Evolutionary conservation across 1,140 invertebrate species (phyloP), one percentile per base, ranked within the genome.

Genomic region (Cecropterus lyciades): DNA sequence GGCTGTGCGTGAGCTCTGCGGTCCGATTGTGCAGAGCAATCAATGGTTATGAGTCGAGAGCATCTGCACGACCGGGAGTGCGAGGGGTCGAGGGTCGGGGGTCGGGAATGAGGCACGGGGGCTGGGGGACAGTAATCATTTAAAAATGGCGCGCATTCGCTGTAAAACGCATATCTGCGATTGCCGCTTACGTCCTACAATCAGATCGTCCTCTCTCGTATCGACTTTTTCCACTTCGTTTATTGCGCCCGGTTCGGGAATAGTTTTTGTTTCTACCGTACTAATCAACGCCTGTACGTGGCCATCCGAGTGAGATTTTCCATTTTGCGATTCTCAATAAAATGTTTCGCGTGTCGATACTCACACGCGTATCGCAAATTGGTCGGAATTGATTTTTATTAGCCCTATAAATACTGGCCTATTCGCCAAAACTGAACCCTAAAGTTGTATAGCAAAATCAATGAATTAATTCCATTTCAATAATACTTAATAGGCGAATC

Each of bases 221-320:
- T 89, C 88, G 87, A 89, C 85, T 88, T 89, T 91, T 91, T 91
- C 84, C 87, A 83, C 85, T 86, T 88, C 83, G 85, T 85, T 91
- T 87, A 84, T 84, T 87, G 78, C 89, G 69, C 77, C 70, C 79
- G 75, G 80, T 89, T 86, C 80, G 84, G 85, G 84, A 89, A 89
- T 91, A 91, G 89, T 91, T 91, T 91, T 89, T 89, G 81, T 88
- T 86, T 87, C 80, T 79, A 70, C 75, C 85, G 81, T 80, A 86
- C 85, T 91, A 91, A 91, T 91, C 87, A 91, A 89, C 87, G 82
- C 82, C 81, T 77, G 81, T 82, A 85, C 80, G 82, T 82, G 74
- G 79, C 75, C 72, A 82, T 73, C 68, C 70, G 77, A 81, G 74
- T 79, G 79, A 79, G 74, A 81, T 87, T 87, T 89, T 86, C 77